Conservation (phyloP, 2,113 vertebrate genomes). For the Rhinolophus sinicus region DNA sequence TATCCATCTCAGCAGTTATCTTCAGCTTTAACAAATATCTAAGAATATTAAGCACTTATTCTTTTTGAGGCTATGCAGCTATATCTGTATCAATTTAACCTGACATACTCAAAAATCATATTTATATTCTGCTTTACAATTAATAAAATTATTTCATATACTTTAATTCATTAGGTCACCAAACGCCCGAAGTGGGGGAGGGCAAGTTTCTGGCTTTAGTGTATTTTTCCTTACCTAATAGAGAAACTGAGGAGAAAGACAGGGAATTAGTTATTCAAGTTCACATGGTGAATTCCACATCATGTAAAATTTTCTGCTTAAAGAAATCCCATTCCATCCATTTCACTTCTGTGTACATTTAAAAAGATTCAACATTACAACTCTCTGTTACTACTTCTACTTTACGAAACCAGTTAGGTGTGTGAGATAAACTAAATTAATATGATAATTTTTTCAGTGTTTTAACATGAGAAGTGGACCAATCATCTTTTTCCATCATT, state of each 20-base stretch:
- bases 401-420: background rate
- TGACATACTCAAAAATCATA: background rate
- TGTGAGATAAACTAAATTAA: background rate
- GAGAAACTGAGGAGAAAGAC: background rate
- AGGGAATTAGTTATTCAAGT: background rate
- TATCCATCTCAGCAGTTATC: background rate
- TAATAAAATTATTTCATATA: background rate
- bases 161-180: background rate
- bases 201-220: background rate
- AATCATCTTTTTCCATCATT: background rate
- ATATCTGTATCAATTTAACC: background rate
- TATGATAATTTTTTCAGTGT: background rate
- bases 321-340: background rate
- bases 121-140: background rate
- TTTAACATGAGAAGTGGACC: background rate
- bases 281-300: background rate
- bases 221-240: background rate
- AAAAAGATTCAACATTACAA: background rate
- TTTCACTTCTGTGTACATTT: background rate
- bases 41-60: background rate
- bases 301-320: background rate
- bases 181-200: background rate
- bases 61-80: background rate
- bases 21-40: background rate
- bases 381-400: background rate